Evolutionary conservation across 2,888 invertebrate species (phyloP).

Genomic region (Ophion slaviceki): DNA sequence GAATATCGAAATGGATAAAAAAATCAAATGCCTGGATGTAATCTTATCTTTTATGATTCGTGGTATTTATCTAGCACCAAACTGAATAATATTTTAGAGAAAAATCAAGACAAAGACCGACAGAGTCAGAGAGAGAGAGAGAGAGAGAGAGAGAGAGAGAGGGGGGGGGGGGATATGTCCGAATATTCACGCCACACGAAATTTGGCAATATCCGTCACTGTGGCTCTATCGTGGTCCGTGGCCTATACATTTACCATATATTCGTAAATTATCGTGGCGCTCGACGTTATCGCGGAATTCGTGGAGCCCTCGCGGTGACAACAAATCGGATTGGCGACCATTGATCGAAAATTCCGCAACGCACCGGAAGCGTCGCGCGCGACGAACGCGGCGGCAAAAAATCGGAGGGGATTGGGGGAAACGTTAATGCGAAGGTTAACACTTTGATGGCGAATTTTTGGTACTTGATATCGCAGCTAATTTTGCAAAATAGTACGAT

Average conservation of each 20-base stretch:
- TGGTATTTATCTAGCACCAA: too few relatives aligned
- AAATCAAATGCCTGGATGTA: too few relatives aligned
- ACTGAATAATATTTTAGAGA: too few relatives aligned
- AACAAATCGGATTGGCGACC: conserved; percentile 68
- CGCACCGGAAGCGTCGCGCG: conserved; percentile 10
- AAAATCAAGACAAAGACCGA: too few relatives aligned
- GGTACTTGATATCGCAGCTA: too few relatives aligned
- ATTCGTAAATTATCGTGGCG: conserved; percentile 68
- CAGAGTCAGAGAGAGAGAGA: too few relatives aligned
- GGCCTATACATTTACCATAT: conserved; percentile 67
- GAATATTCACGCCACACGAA: conserved; percentile 75
- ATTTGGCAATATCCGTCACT: conserved; percentile 77
- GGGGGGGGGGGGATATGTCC: neutral
- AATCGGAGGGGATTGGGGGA: neutral
- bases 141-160: too few relatives aligned
- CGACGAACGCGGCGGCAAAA: neutral
- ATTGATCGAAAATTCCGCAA: conserved; percentile 63
- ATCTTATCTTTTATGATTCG: too few relatives aligned
- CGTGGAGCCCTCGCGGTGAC: conserved; percentile 58
- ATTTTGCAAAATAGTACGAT: too few relatives aligned
- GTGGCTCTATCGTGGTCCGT: conserved; percentile 68
- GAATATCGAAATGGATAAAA: too few relatives aligned
- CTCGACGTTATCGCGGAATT: conserved; percentile 66
- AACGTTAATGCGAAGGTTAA: neutral
- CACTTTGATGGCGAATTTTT: too few relatives aligned